A percentile compares a stretch with the other conserved stretches of the same genome.
These are phyloP conservation scores for Eurystomus gularis DNA, from an alignment of 2,113 vertebrate species.

Conservation along the genomic window DNA sequence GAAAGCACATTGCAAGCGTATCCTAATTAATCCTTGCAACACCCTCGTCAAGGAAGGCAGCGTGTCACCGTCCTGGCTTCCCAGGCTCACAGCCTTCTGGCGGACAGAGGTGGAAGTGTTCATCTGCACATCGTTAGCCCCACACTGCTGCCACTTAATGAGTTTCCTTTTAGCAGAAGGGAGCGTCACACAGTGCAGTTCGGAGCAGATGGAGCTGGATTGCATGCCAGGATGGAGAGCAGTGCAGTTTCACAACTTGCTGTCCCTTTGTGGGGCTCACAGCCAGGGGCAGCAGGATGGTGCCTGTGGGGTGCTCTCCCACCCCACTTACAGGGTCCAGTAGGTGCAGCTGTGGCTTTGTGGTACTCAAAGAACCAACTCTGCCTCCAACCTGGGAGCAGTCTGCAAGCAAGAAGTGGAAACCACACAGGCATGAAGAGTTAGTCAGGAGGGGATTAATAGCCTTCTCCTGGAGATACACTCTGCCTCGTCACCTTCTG, in stretches of 20 bases:
- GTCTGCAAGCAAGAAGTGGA: background rate
- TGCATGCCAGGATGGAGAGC: background rate
- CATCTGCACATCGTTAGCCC: constrained; percentile 11
- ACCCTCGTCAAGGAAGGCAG: background rate
- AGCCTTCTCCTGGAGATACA: background rate
- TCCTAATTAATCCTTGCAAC: constrained; percentile 40
- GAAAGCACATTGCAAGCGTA: background rate
- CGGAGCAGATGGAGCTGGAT: background rate
- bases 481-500: background rate
- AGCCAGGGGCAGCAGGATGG: fast-evolving
- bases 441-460: background rate
- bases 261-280: background rate
- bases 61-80: background rate
- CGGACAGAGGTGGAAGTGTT: constrained; percentile 29
- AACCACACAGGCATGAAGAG: background rate
- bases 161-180: constrained; percentile 39
- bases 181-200: fast-evolving
- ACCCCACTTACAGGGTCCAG: too few species aligned
- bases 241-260: background rate
- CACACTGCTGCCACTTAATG: constrained; percentile 16
- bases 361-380: background rate
- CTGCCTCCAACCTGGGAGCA: background rate
- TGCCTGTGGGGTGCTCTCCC: background rate
- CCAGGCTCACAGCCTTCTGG: background rate
- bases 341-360: fast-evolving